phyloP scores from a whole-genome alignment of 2,113 vertebrate genomes.

The Aviceda subcristata region DNA sequence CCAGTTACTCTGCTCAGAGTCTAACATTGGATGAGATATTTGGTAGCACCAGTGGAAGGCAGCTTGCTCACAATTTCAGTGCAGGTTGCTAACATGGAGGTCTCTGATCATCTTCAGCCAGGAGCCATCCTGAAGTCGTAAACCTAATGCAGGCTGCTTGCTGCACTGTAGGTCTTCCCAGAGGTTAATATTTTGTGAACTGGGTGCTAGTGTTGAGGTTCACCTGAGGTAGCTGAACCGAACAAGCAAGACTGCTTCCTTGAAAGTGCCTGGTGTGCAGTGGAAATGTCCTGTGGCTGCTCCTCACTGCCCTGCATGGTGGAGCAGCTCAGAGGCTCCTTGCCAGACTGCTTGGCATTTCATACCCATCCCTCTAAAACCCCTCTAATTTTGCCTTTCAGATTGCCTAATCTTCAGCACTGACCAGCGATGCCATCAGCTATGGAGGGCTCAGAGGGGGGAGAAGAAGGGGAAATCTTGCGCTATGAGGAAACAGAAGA shows the following conservation, averaged over 20 bases:
- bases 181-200: not conserved
- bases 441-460: constrained; percentile 33
- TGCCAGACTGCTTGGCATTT: not conserved
- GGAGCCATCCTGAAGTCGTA: not conserved
- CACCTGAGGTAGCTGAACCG: not conserved
- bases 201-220: not conserved
- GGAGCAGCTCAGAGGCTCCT: not conserved
- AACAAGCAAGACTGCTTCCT: not conserved
- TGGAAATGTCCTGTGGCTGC: not conserved
- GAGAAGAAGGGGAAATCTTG: constrained; percentile 49
- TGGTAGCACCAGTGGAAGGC: not conserved
- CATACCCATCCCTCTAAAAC: not conserved
- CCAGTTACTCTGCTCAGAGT: not conserved
- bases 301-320: fast-evolving
- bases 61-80: not conserved
- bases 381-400: not conserved
- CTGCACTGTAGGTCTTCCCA: not conserved
- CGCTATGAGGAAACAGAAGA: not conserved
- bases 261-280: not conserved
- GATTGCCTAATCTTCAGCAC: not conserved
- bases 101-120: not conserved
- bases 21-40: fast-evolving
- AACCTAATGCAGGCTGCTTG: not conserved
- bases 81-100: not conserved
- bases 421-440: constrained; percentile 1